Evolutionary conservation across 1,140 invertebrate genomes (phyloP), one percentile per base, ranked within the genome.

Genomic region (Caerostris extrusa): DNA sequence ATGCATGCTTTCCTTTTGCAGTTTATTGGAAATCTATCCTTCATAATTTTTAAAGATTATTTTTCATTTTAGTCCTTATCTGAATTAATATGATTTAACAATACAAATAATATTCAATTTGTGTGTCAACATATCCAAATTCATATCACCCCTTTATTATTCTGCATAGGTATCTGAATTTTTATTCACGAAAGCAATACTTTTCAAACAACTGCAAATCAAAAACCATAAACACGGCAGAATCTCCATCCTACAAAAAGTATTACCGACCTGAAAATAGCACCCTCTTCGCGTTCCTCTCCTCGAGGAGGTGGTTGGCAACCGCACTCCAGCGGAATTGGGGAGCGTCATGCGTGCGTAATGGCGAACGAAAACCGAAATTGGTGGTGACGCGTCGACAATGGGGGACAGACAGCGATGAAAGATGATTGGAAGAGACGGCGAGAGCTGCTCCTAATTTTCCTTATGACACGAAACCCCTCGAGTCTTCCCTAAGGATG

Each of bases 381-480:
- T 50, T 50, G 71, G 71, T 77, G 34, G 14, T 53, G 71, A 77
- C 71, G 53, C 50, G 71, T 14, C 53, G 71, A 77, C 71, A 77
- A 77, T 77, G 34, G 34, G 34, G 8, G 71, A 10, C 12, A 8
- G 71, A 77, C 53, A 77, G 34, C 71, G 0, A 50, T 53, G 34
- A 14, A 53, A 77, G 71, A 77, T 77, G 71, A 77, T 77, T 77
- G 34, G 71, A 77, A 12, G 5, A 53, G 71, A 77, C 71, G 53
- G 8, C 19, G 34, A 77, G 53, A 14, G 71, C 71, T 77, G 8
- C 71, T 77, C 7, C 71, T 77, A 77, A 77, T 77, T 77, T 53
- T 77, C 71, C 71, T 53, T 77, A 77, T 77, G 71, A 77, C 71
- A 77, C 34, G 8, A 50, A 3, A 12, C 12, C 0, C 34, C 34